Evolutionary conservation across 2,113 vertebrate species (phyloP).

Genomic region (Uria lomvia): DNA sequence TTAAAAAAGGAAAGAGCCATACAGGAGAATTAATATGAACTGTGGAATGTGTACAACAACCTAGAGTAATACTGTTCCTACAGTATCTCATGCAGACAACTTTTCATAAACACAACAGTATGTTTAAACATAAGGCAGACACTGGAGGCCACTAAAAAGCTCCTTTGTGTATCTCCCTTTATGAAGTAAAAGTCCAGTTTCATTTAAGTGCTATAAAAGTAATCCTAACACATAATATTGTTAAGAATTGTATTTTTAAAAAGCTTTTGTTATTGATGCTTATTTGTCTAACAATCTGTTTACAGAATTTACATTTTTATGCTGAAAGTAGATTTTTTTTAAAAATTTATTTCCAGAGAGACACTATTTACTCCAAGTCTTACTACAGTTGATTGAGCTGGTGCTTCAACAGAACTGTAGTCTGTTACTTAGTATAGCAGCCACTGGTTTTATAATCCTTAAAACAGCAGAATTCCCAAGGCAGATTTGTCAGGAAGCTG

Average conservation of each 20-base stretch:
- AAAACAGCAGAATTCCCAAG: slow-evolving; percentile 15
- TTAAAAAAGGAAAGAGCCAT: background rate
- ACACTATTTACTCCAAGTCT: background rate
- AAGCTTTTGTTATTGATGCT: background rate
- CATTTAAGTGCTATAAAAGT: slow-evolving; percentile 16
- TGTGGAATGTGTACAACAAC: background rate
- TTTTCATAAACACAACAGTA: background rate
- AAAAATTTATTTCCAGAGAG: background rate
- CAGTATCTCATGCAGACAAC: background rate
- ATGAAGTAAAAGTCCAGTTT: background rate
- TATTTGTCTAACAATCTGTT: background rate
- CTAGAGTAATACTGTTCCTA: background rate
- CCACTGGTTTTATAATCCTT: background rate
- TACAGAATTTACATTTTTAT: background rate
- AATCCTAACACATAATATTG: background rate
- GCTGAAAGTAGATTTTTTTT: background rate
- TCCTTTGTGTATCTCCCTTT: background rate
- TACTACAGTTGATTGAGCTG: background rate
- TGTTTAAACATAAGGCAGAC: slow-evolving; percentile 34
- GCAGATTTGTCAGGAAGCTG: slow-evolving; percentile 44
- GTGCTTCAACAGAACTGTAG: background rate
- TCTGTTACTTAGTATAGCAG: background rate
- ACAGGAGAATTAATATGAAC: background rate
- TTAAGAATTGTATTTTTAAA: background rate
- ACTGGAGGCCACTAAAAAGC: background rate